A percentile compares a stretch with the other conserved stretches of the same genome.
These are phyloP conservation scores for Anastrepha ludens DNA, from an alignment of 1,140 invertebrate species.

Conservation along the genomic window DNA sequence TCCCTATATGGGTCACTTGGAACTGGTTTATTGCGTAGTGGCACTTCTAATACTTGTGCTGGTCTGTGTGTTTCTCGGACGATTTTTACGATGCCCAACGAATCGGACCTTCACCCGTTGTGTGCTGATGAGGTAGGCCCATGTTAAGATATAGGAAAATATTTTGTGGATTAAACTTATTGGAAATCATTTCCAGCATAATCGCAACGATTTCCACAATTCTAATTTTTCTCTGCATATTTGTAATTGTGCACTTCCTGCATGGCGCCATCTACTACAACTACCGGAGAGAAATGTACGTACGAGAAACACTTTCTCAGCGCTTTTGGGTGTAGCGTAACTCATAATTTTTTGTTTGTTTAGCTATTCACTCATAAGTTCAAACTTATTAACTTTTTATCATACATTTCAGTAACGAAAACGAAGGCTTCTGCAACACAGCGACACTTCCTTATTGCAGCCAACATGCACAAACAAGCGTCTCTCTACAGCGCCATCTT, in stretches of 20 bases:
- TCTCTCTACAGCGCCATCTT: neutral
- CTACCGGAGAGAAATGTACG: neutral
- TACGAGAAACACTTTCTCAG: neutral
- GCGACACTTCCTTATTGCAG: neutral
- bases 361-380: too few relatives aligned
- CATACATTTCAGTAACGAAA: neutral
- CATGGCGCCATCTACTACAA: slow-evolving; percentile 3
- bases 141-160: neutral
- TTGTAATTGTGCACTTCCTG: neutral
- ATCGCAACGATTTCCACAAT: neutral
- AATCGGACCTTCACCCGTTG: neutral
- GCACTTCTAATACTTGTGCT: neutral
- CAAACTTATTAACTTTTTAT: too few relatives aligned
- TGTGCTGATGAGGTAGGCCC: neutral
- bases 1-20: neutral
- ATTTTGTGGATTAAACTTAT: neutral
- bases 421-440: neutral
- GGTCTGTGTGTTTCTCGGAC: neutral
- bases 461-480: neutral
- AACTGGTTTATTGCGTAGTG: neutral
- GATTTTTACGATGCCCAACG: neutral
- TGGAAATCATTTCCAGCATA: neutral
- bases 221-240: neutral
- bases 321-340: too few relatives aligned
- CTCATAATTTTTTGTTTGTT: too few relatives aligned